Base-by-base conservation (phyloP, 2,113 vertebrate species). In the Vicugna pacos region DNA sequence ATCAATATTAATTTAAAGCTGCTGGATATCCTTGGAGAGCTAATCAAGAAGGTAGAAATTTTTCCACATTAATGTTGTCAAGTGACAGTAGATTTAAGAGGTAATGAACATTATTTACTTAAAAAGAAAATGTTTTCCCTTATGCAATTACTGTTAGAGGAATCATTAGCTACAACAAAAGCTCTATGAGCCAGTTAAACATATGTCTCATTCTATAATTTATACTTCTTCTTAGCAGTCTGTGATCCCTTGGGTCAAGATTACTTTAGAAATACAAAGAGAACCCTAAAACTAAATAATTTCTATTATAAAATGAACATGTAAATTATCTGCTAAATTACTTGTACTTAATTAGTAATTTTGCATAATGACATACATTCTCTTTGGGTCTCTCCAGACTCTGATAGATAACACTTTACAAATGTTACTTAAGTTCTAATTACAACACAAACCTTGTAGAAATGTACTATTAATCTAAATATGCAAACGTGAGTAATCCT, bases 1-100 rank as follows among this genome's bases (percentile, higher is more conserved):
- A 97, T 98, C 97, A 95, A 90, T 97, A 85, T 98, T 97, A 98
- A 98, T 98, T 98, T 98, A 97, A 97, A 97, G 81, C 52, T 98
- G 94, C 60, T 97, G 92, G 88, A 90, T 95, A 82, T 96, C 96
- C 97, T 97, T 89, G 92, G 97, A 98, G 97, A 98, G 89, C 93
- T 98, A 97, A 98, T 98, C 97, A 98, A 97, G 93, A 84, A 97
- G 64, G 81, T 4, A 91, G 94, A 95, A 84, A 92, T 87, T 95
- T 95, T 95, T 93, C 82, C 32, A 88, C 30, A 42, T 95, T 98
- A 93, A 58, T 91, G 70, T 91, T 96, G 79, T 94, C 50, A 97
- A 98, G 79, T 97, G 90, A 98, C 93, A 98, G 96, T 90, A 97
- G 52, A 94, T 97, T 56, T 98, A 97, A 98, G 89, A 98, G 81